Percentiles rank a stretch among this genome's conserved stretches.
phyloP scores from a whole-genome alignment of 2,113 vertebrate genomes.

The Cranoglanis bouderius region DNA sequence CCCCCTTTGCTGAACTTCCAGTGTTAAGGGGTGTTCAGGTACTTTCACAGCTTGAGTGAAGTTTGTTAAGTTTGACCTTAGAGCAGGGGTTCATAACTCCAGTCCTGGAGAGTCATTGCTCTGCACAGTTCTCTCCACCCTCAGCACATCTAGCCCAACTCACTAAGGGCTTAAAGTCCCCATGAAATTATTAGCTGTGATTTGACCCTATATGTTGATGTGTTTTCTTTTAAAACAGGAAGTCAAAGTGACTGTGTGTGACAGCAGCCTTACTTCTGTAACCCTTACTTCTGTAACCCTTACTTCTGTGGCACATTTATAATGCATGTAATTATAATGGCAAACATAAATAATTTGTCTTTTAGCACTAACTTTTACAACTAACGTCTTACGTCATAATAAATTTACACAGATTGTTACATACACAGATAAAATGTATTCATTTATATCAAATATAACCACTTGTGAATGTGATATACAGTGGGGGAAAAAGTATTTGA shows the following conservation, averaged over 20 bases:
- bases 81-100: neutral
- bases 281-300: too few relatives aligned
- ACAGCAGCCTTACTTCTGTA: too few relatives aligned
- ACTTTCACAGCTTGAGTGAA: neutral
- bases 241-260: neutral
- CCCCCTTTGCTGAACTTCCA: neutral
- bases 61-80: neutral
- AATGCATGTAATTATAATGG: too few relatives aligned
- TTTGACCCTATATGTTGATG: neutral
- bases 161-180: neutral
- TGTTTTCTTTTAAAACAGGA: neutral
- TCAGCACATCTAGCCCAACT: neutral
- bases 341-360: too few relatives aligned
- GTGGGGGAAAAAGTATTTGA: too few relatives aligned
- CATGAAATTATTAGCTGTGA: neutral
- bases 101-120: neutral
- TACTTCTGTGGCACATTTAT: too few relatives aligned
- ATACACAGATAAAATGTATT: too few relatives aligned
- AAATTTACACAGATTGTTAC: too few relatives aligned
- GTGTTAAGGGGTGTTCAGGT: neutral
- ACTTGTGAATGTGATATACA: too few relatives aligned
- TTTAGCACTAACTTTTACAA: too few relatives aligned
- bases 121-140: neutral
- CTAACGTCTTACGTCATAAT: too few relatives aligned
- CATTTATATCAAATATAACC: too few relatives aligned